phyloP scores from a whole-genome alignment of 2,113 vertebrate genomes.

The Sinocyclocheilus grahami region DNA sequence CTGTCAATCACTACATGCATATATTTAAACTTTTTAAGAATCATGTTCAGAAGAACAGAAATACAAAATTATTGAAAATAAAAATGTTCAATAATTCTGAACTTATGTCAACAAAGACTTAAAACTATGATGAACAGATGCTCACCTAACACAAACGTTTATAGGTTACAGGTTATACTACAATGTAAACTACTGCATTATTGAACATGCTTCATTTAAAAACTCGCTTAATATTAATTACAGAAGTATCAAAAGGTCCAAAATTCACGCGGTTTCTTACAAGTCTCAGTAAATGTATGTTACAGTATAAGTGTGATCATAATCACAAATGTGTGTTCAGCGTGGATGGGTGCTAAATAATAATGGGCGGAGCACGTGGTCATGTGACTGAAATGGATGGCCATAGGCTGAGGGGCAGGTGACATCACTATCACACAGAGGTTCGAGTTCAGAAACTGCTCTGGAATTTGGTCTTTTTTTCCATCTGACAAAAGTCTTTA shows the following conservation, averaged over 20 bases:
- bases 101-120: neutral
- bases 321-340: neutral
- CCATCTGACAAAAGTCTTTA: neutral
- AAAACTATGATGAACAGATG: neutral
- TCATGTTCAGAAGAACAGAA: neutral
- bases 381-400: slow-evolving; percentile 61
- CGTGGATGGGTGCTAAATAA: slow-evolving; percentile 29
- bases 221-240: neutral
- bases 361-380: slow-evolving; percentile 44
- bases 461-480: neutral
- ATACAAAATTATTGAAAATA: too few species aligned
- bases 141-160: neutral
- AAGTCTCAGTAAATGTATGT: neutral
- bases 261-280: neutral
- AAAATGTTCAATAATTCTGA: neutral
- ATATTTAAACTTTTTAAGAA: neutral
- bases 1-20: neutral
- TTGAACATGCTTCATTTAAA: neutral
- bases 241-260: neutral
- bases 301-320: too few species aligned
- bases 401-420: slow-evolving; percentile 72
- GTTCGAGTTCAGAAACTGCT: neutral
- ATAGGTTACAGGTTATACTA: neutral
- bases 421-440: slow-evolving; percentile 58
- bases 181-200: neutral